These are phyloP conservation scores for Callitettix versicolor DNA, from an alignment of 1,140 invertebrate genomes.

Conservation along the genomic window DNA sequence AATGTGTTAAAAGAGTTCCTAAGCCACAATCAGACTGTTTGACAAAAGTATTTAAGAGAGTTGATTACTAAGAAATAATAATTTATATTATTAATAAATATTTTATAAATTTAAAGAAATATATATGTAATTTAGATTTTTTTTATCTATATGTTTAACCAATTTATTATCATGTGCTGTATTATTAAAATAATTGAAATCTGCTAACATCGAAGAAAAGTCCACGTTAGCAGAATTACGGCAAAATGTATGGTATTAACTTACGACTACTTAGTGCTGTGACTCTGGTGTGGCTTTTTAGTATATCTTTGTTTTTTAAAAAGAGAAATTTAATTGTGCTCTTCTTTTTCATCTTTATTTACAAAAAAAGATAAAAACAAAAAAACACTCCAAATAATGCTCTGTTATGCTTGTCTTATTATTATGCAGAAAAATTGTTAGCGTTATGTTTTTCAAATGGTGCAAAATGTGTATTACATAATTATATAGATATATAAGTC, in stretches of 20 bases:
- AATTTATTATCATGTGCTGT: not conserved
- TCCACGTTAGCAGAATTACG: no score
- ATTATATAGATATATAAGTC: constrained; percentile 12
- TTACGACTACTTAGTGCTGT: constrained; percentile 20
- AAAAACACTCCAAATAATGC: not conserved
- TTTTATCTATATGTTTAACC: constrained; percentile 4
- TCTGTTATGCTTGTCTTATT: no score
- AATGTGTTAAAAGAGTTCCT: not conserved
- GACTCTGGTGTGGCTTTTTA: constrained; percentile 21
- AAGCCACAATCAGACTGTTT: constrained; percentile 23
- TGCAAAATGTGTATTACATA: constrained; percentile 13
- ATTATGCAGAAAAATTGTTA: not conserved
- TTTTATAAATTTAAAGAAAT: constrained; percentile 16
- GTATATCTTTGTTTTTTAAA: constrained; percentile 15
- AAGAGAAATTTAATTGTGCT: constrained; percentile 1
- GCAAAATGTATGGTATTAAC: constrained; percentile 10
- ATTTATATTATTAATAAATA: constrained; percentile 17
- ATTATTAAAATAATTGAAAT: not conserved
- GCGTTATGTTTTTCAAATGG: constrained; percentile 13
- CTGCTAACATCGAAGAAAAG: no score
- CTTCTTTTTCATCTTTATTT: not conserved
- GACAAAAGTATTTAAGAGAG: constrained; percentile 20
- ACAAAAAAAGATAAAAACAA: not conserved
- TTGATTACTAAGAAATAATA: constrained; percentile 12
- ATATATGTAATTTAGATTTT: constrained; percentile 12